Base-by-base conservation (phyloP, 2,113 vertebrate genomes). In the Microcebus lehilahytsara region DNA sequence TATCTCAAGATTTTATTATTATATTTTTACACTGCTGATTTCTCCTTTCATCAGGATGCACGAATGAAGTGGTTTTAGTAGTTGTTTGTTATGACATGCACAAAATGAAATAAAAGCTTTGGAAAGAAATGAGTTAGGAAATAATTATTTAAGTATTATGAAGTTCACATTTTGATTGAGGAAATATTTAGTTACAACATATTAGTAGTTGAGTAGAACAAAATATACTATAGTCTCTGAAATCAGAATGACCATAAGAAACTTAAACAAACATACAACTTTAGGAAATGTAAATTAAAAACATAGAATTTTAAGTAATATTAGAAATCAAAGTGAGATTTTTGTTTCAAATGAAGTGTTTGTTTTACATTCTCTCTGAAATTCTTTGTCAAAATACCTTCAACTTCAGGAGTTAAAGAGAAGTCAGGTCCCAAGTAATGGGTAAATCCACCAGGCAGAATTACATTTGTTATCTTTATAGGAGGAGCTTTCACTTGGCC, bases 381-480 rank as follows among this genome's bases (percentile, higher is more conserved):
- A 92, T 64, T 98, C 97, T n/a, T 91, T 98, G 72, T 93, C 46
- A 97, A 97, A 95, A 83, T 96, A 78, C 99, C 98, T 40, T 99
- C 98, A 77, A 97, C 40, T 81, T 98, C 97, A 93, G 95, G 93
- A 91, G 95, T 97, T 89, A 98, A 91, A 77, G 94, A 62, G 83
- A 98, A 91, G 85, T 98, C 97, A 30, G 98, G 96, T 34, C 95
- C 96, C 87, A 98, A 92, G 9, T 98, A 97, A 97, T 96, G 98
- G 86, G 97, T 98, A 23, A 98, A 91, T 58, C 94, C 98, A 98
- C 93, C 97, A 83, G 85, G 95, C 95, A 98, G 95, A 85, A 89
- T 98, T 75, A 98, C 75, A 80, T 97, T 98, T 89, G 98, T 97
- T 93, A 98, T 97, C 97, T 98, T 98, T 74, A 99, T 42, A 84